Evolutionary conservation across 2,113 vertebrate genomes (phyloP).

Genomic region (Oncorhynchus masou): DNA sequence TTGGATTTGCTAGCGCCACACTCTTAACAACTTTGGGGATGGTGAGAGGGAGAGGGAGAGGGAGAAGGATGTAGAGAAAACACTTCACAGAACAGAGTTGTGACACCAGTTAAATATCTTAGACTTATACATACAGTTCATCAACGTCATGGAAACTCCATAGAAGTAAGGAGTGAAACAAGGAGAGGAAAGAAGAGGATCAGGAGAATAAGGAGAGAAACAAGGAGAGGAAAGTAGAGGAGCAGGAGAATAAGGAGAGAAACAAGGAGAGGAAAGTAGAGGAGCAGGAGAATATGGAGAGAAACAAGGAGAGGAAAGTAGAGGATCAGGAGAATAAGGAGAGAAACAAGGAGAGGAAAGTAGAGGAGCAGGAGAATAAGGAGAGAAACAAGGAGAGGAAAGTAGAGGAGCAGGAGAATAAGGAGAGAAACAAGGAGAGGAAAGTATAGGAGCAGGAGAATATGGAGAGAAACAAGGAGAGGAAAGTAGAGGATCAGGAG

Average conservation of each 20-base stretch:
- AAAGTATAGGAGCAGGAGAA: slow-evolving; percentile 9
- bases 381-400: not conserved
- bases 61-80: not conserved
- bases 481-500: no score
- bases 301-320: not conserved
- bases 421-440: not conserved
- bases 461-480: not conserved
- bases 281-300: not conserved
- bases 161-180: not conserved
- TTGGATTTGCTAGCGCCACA: no score
- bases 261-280: not conserved
- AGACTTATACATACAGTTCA: no score
- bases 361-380: not conserved
- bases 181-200: slow-evolving; percentile 1
- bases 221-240: not conserved
- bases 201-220: slow-evolving; percentile 15
- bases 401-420: not conserved
- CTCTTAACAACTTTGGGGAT: not conserved
- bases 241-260: not conserved
- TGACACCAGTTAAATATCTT: no score
- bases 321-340: slow-evolving; percentile 16
- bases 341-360: not conserved
- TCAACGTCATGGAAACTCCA: no score
- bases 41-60: not conserved
- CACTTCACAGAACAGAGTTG: no score